phyloP scores from a whole-genome alignment of 2,888 invertebrate species.

The Metacarcinus magister region DNA sequence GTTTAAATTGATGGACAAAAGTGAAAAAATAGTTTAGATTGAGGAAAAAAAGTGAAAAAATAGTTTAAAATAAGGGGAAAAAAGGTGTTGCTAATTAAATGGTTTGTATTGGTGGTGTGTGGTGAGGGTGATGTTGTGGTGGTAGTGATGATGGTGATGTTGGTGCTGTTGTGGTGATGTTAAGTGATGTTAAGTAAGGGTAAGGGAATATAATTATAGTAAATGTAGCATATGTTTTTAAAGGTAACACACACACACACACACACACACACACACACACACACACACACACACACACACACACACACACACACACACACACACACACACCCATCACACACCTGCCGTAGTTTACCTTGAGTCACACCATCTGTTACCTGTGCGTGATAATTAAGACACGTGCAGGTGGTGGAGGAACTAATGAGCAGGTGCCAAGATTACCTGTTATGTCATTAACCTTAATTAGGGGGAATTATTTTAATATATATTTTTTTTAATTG shows the following conservation, averaged over 20 bases:
- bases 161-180: background rate
- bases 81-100: background rate
- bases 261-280: slow-evolving; percentile 26
- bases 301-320: slow-evolving; percentile 18
- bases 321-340: background rate
- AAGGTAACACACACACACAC: background rate
- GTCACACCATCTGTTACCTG: background rate
- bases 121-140: background rate
- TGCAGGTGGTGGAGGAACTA: background rate
- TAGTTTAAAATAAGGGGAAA: background rate
- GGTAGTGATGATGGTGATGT: background rate
- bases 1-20: no score
- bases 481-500: no score
- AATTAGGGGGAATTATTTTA: no score
- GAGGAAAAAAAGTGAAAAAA: background rate
- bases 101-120: no score
- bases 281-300: slow-evolving; percentile 26
- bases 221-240: background rate
- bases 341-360: background rate
- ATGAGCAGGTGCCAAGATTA: background rate
- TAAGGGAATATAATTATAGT: background rate
- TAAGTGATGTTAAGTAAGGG: background rate
- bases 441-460: background rate
- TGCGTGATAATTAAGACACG: background rate
- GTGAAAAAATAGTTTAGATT: background rate